Evolutionary conservation across 1,140 invertebrate species (phyloP), one percentile per base, ranked within the genome.

Genomic region (Littorina saxatilis): DNA sequence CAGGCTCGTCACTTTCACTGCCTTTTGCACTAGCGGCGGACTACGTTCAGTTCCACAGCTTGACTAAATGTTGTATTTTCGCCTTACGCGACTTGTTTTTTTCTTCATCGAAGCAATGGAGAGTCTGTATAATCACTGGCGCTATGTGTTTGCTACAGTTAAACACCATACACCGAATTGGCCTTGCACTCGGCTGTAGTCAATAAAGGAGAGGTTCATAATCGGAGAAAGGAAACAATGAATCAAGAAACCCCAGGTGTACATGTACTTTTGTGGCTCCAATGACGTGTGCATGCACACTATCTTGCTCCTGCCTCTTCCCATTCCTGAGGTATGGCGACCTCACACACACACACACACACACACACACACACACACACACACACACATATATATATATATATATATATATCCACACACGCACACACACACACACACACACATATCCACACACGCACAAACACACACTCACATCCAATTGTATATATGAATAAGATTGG

Each of bases 351-450:
- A 73, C 73, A 75, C 55, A 27, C 73, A 32, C 1, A 1, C n/a
- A 5, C 17, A 52, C 73, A 52, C 73, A 75, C 23, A 29, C 43
- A 50, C 73, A 75, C 43, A 75, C 73, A 47, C 43, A 73, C 37
- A 50, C 27, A 35, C 17, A 52, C 73, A 75, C 73, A 55, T n/a
- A n/a, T n/a, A n/a, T n/a, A n/a, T n/a, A n/a, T n/a, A n/a, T n/a
- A n/a, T n/a, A n/a, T n/a, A n/a, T n/a, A n/a, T n/a, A n/a, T n/a
- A n/a, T n/a, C n/a, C n/a, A n/a, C n/a, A n/a, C n/a, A n/a, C n/a
- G n/a, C n/a, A n/a, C n/a, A n/a, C n/a, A n/a, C 63, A 68, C 63
- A 68, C 63, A 68, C n/a, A 29, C 29, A 20, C 29, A 20, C 29
- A 11, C 63, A 68, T 7, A 27, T 0, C 9, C 29, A 4, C 29